Percentiles rank a stretch among this genome's conserved stretches.
phyloP scores from a whole-genome alignment of 2,888 invertebrate species.

The Encarsia formosa region DNA sequence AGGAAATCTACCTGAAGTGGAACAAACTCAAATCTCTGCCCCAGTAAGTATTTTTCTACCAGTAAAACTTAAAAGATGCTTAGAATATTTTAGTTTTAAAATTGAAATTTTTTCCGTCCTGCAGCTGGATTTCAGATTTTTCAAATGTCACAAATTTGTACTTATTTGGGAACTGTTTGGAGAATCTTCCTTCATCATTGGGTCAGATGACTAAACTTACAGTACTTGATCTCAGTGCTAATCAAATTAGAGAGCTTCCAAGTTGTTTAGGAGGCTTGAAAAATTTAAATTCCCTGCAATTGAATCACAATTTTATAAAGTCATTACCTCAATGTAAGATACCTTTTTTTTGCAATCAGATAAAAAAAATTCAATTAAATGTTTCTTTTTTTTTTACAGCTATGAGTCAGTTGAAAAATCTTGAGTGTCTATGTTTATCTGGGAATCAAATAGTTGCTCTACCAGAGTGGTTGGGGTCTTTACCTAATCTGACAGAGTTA shows the following conservation, averaged over 20 bases:
- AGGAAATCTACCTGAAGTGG: slow-evolving; percentile 49
- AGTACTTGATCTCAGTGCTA: slow-evolving; percentile 42
- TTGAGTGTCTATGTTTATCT: slow-evolving; percentile 38
- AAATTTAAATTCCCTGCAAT: slow-evolving; percentile 34
- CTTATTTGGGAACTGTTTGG: slow-evolving; percentile 42
- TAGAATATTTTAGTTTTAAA: too few species aligned
- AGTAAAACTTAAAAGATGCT: too few species aligned
- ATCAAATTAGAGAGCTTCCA: slow-evolving; percentile 36
- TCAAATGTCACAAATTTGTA: slow-evolving; percentile 44
- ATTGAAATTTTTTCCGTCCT: too few species aligned
- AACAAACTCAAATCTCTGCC: slow-evolving; percentile 43
- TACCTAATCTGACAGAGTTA: slow-evolving; percentile 39
- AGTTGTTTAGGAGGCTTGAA: slow-evolving; percentile 33
- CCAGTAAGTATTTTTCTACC: too few species aligned
- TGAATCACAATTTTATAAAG: slow-evolving; percentile 39
- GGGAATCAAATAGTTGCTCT: slow-evolving; percentile 39
- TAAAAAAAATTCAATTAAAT: not conserved
- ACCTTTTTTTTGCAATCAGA: not conserved
- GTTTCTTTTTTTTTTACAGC: slow-evolving; percentile 29
- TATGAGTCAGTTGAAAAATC: slow-evolving; percentile 35
- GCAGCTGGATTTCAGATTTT: slow-evolving; percentile 41
- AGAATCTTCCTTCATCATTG: slow-evolving; percentile 37
- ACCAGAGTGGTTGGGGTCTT: slow-evolving; percentile 44
- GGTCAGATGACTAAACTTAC: slow-evolving; percentile 36
- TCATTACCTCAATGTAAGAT: slow-evolving; percentile 39